Percentiles rank a stretch among this genome's conserved stretches.
Conservation (phyloP, 2,797 vertebrate genomes). For the Tapera naevia region DNA sequence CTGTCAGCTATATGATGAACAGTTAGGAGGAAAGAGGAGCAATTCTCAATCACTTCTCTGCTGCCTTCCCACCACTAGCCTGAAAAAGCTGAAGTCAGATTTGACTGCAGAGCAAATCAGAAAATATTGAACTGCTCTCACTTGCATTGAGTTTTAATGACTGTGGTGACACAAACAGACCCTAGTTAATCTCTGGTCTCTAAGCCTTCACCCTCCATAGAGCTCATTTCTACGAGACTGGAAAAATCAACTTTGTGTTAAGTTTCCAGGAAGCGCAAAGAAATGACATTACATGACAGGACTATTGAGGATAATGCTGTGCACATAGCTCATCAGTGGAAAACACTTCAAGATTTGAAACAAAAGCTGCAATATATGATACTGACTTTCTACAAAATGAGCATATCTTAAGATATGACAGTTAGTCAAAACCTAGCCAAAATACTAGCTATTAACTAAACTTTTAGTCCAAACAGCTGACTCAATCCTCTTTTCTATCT, state of each 20-base stretch:
- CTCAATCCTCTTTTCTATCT: neutral
- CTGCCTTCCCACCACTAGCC: neutral
- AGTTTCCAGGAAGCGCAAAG: neutral
- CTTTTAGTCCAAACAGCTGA: neutral
- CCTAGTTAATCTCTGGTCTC: neutral
- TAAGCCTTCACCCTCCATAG: neutral
- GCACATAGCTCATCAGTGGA: neutral
- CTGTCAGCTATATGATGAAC: constrained; percentile 9
- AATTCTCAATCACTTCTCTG: neutral
- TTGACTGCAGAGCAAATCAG: neutral
- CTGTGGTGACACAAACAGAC: neutral
- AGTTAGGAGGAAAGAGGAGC: neutral
- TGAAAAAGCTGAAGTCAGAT: neutral
- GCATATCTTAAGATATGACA: neutral
- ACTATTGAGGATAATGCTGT: neutral
- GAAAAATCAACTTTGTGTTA: neutral
- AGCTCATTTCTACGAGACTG: neutral
- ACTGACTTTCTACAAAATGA: neutral
- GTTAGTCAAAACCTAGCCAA: neutral
- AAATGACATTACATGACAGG: accelerated
- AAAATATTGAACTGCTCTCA: neutral
- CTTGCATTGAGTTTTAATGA: neutral
- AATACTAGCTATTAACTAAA: neutral
- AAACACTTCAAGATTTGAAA: neutral
- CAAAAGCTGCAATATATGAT: neutral